A percentile compares a stretch with the other conserved stretches of the same genome.
Evolutionary conservation across 1,140 invertebrate genomes (phyloP).

Genomic region (Yoshiicerus persimilis): DNA sequence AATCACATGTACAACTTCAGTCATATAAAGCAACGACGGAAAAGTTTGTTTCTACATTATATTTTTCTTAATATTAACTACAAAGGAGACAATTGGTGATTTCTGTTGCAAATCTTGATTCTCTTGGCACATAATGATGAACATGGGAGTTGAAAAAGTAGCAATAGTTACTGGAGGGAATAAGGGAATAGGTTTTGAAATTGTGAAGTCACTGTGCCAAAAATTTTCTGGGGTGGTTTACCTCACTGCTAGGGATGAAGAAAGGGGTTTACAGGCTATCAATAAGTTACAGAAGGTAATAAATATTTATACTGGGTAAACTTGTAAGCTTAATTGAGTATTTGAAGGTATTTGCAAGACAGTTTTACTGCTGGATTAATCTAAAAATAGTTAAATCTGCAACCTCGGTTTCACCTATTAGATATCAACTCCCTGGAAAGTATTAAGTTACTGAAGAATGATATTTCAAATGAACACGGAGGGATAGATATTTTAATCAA

Average conservation of each 20-base stretch:
- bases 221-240: conserved; percentile 65
- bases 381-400: conserved; percentile 54
- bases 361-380: neutral
- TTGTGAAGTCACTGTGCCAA: conserved; percentile 66
- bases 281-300: conserved; percentile 56
- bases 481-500: conserved; percentile 79
- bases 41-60: no score
- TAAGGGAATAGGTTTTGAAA: conserved; percentile 70
- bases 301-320: neutral
- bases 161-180: conserved; percentile 60
- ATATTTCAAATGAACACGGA: conserved; percentile 65
- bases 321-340: neutral
- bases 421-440: conserved; percentile 66
- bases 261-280: conserved; percentile 62
- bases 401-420: conserved; percentile 66
- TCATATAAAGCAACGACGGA: no score
- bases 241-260: conserved; percentile 63
- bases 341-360: no score
- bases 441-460: conserved; percentile 61
- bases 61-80: no score
- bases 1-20: no score
- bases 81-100: no score
- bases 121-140: neutral
- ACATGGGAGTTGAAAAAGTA: neutral
- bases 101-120: neutral